Base-by-base conservation (phyloP, 2,797 vertebrate species). In the Crocodylus rhombifer region DNA sequence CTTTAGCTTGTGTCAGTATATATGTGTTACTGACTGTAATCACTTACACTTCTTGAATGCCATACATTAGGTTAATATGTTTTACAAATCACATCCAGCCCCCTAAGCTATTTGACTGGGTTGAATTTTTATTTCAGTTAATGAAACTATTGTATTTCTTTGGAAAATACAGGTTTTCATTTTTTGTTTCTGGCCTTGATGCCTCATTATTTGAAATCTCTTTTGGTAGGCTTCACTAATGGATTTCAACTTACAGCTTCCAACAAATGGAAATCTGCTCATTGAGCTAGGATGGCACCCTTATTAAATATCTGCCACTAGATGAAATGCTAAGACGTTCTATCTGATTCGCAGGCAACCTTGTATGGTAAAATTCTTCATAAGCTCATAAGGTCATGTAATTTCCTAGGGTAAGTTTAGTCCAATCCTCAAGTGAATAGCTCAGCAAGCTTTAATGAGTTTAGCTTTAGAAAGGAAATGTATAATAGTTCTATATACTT, bases 221-320 rank as follows among this genome's bases (percentile, higher is more conserved):
- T 42, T 94, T 93, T 96, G 92, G 57, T 77, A 85, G 80, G 51
- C 21, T 77, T 89, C 56, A 15, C 14, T 87, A 80, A 87, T 25
- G 14, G 33, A 81, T 91, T 95, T 90, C 76, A 90, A 55, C 77
- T 91, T 30, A 36, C 33, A 86, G 65, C 64, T 90, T 61, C 87
- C 77, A 87, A 17, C 71, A 83, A 61, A 30, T 63, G 14, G 76
- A 92, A 63, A 33, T 85, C 75, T 61, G 8, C 23, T 87, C 7
- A 56, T 67, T 33, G 85, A 86, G 77, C 57, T 80, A 94, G 15
- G 25, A 83, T 84, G 65, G 60, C 33, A 60, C 4, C 11, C 10
- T 83, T 91, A 75, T 56, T 69, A 90, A 88, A 7, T 58, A 51
- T n/a, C 67, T 87, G 13, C 62, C 84, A 64, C 88, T 80, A 62